These are phyloP conservation scores for Squalus acanthias DNA, from an alignment of 2,797 vertebrate species.

Conservation along the genomic window DNA sequence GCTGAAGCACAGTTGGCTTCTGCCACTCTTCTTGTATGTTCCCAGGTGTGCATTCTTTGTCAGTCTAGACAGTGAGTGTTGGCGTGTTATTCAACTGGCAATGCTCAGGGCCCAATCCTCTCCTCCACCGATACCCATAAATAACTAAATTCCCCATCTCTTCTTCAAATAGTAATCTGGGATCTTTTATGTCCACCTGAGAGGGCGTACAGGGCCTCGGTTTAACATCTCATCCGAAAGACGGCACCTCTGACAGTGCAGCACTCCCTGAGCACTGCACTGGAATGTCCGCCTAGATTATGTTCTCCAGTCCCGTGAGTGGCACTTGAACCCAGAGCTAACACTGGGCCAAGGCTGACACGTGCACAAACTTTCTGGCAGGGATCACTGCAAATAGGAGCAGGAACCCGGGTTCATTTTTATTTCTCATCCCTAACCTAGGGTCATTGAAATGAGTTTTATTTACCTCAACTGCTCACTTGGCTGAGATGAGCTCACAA, in stretches of 20 bases:
- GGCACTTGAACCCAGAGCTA: not conserved
- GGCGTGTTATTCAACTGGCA: no score
- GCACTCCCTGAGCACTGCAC: not conserved
- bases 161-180: not conserved
- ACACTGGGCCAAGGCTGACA: not conserved
- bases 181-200: not conserved
- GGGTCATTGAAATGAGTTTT: no score
- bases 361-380: not conserved
- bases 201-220: no score
- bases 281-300: not conserved
- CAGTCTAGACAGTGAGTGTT: not conserved
- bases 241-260: not conserved
- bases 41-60: not conserved
- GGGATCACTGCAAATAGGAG: no score
- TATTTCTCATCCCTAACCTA: no score
- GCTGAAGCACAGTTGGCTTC: no score
- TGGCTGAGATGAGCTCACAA: no score
- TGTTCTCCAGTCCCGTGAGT: not conserved
- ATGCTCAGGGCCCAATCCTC: no score
- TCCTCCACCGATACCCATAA: no score
- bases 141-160: not conserved
- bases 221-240: not conserved
- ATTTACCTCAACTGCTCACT: not conserved
- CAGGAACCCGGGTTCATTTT: no score
- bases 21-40: not conserved